A percentile compares a stretch with the other conserved stretches of the same genome.
phyloP scores from a whole-genome alignment of 37 sponge, comb jelly and placozoan species.

The Mnemiopsis leidyi region DNA sequence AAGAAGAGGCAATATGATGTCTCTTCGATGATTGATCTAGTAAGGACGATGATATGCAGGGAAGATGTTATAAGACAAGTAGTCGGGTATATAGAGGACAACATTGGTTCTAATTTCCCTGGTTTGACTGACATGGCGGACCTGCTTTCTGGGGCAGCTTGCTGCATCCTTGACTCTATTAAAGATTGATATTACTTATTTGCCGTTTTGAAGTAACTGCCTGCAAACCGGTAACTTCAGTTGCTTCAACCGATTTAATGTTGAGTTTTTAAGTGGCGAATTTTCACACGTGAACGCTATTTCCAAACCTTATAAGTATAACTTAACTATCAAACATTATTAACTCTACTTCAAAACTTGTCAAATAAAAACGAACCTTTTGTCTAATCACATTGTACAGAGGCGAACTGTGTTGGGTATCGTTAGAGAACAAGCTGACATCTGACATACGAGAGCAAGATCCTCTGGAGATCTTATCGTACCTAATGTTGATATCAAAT shows the following conservation, averaged over 20 bases:
- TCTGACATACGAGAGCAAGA: not conserved
- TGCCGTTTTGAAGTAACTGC: too few species aligned
- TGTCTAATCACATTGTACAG: slow-evolving; percentile 41
- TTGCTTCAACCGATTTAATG: too few species aligned
- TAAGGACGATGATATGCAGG: not conserved
- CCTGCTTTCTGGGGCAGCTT: not conserved
- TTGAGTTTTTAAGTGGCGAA: too few species aligned
- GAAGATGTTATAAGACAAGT: not conserved
- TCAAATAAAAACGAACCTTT: not conserved
- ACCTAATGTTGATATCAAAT: too few species aligned
- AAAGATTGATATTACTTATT: too few species aligned
- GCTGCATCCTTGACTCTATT: not conserved
- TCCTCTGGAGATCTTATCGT: not conserved
- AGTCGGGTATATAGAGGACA: not conserved
- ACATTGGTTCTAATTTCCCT: not conserved
- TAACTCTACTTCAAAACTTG: too few species aligned
- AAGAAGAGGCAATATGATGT: not conserved
- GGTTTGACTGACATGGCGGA: not conserved
- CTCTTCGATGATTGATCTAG: not conserved
- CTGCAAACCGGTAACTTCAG: too few species aligned
- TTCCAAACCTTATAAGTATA: too few species aligned
- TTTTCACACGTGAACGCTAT: too few species aligned
- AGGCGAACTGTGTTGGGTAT: not conserved
- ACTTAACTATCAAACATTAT: too few species aligned
- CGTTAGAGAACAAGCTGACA: not conserved